Evolutionary conservation across 2,888 invertebrate genomes (phyloP).

Genomic region (Glyphotaelius pellucidus): DNA sequence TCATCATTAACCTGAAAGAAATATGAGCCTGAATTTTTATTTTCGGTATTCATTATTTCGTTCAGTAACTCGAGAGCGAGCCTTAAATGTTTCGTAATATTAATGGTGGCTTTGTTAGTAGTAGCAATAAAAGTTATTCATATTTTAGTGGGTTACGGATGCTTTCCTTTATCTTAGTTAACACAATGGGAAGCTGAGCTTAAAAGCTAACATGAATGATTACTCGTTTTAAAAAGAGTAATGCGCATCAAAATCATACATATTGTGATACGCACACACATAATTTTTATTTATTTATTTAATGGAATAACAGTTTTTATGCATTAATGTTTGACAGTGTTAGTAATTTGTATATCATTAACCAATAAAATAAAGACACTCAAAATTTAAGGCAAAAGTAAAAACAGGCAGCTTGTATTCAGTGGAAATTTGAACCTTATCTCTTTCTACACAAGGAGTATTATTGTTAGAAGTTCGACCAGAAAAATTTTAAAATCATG

Average conservation of each 20-base stretch:
- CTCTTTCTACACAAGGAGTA: too few species aligned
- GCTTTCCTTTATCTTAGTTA: conserved; percentile 5
- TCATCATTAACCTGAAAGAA: neutral
- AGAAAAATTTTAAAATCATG: too few species aligned
- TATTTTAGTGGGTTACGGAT: conserved; percentile 14
- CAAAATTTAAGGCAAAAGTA: too few species aligned
- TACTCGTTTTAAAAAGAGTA: neutral
- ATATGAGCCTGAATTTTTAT: neutral
- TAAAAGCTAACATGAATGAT: neutral
- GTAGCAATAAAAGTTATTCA: conserved; percentile 20
- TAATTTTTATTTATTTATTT: too few species aligned
- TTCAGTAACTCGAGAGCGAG: neutral
- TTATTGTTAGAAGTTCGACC: too few species aligned
- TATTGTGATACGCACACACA: neutral
- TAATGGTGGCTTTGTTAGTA: conserved; percentile 20
- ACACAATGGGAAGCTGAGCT: conserved; percentile 2
- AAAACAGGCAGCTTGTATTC: too few species aligned
- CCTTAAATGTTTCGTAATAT: conserved; percentile 6
- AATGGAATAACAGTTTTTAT: too few species aligned
- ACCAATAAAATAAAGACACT: too few species aligned
- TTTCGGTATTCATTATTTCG: neutral
- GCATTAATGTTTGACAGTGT: too few species aligned
- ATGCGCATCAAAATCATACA: neutral
- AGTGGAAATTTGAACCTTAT: too few species aligned
- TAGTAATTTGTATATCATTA: too few species aligned